Percentiles rank a stretch among this genome's conserved stretches.
phyloP scores from a whole-genome alignment of 2,113 vertebrate genomes.

The Urocitellus parryii region DNA sequence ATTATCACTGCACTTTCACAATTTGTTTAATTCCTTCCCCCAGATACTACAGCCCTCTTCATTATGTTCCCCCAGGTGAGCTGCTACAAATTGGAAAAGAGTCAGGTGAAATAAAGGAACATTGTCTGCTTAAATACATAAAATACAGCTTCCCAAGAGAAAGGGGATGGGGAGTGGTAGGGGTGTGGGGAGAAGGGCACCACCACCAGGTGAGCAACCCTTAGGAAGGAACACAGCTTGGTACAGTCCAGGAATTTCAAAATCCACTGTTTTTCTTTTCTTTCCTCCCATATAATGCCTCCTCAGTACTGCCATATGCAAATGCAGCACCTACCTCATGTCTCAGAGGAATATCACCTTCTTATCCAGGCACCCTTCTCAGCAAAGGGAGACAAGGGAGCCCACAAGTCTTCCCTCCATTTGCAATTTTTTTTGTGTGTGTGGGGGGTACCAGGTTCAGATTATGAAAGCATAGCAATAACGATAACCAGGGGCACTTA shows the following conservation, averaged over 20 bases:
- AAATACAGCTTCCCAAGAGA: constrained; percentile 70
- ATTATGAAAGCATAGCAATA: no score
- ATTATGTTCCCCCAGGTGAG: constrained; percentile 85
- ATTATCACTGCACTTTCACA: constrained; percentile 83
- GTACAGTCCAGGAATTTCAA: constrained; percentile 49
- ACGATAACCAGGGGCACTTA: no score
- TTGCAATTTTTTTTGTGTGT: neutral
- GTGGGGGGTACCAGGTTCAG: no score
- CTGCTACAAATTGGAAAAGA: constrained; percentile 86
- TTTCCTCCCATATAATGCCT: neutral
- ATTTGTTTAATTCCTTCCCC: constrained; percentile 86
- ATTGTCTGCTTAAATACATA: constrained; percentile 67
- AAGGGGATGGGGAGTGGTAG: constrained; percentile 31
- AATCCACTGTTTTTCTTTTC: neutral
- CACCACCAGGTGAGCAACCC: neutral
- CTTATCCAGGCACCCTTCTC: neutral
- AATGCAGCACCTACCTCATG: neutral
- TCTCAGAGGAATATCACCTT: neutral
- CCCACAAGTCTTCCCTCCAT: neutral
- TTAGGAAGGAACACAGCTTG: constrained; percentile 53
- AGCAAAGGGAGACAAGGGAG: neutral
- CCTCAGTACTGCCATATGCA: neutral
- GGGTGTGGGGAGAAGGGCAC: neutral
- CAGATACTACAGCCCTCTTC: constrained; percentile 85
- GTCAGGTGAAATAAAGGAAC: constrained; percentile 86